Evolutionary conservation across 2,797 vertebrate species (phyloP).

Genomic region (Sylvilagus floridanus): DNA sequence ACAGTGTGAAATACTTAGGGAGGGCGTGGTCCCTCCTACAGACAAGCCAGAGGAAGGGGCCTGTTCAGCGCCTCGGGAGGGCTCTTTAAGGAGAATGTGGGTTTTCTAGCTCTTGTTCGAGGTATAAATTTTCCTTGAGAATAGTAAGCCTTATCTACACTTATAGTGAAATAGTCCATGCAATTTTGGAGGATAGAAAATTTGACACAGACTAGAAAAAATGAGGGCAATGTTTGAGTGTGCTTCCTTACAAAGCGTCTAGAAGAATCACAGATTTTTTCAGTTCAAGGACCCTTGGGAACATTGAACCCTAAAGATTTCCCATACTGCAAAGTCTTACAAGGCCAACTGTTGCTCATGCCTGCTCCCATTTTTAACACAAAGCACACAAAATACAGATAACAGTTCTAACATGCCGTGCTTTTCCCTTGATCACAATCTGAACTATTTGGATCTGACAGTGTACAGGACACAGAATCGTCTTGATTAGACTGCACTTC

Average conservation of each 20-base stretch:
- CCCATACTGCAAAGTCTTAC: not conserved
- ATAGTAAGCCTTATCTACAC: constrained; percentile 15
- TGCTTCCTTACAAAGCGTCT: not conserved
- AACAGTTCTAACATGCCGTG: constrained; percentile 42
- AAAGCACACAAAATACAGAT: not conserved
- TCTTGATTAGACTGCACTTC: constrained; percentile 42
- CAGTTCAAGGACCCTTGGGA: not conserved
- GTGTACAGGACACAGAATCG: not conserved
- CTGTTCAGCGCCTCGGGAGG: not conserved
- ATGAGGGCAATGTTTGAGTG: not conserved
- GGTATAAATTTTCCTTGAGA: constrained; percentile 38
- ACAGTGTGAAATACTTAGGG: not conserved
- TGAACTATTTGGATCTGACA: constrained; percentile 24
- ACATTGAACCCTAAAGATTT: not conserved
- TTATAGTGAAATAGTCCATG: not conserved
- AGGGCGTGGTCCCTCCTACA: not conserved
- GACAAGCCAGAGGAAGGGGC: not conserved
- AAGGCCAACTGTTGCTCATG: constrained; percentile 11
- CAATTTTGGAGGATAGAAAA: not conserved
- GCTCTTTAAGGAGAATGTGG: not conserved
- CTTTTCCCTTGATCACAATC: constrained; percentile 15
- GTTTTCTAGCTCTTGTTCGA: constrained; percentile 49
- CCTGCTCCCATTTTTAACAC: not conserved
- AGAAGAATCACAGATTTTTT: not conserved
- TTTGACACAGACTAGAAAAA: not conserved